Percentiles rank a stretch among this genome's conserved stretches.
Conservation (phyloP, 2,888 invertebrate species). For the Atrina japonica region DNA sequence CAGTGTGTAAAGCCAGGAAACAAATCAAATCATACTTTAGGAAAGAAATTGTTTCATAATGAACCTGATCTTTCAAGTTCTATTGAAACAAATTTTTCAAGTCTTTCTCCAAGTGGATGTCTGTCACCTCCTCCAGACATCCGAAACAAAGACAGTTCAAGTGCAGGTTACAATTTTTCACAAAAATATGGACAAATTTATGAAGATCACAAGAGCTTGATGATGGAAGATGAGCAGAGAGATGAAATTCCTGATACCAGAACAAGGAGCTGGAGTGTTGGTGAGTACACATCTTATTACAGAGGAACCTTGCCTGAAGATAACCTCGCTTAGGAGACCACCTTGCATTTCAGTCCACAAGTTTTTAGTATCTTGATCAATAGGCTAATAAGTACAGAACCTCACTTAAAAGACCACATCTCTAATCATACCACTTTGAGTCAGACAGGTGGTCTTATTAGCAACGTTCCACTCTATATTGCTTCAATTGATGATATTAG, state of each 20-base stretch:
- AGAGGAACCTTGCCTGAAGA: no score
- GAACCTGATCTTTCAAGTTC: slow-evolving; percentile 72
- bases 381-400: no score
- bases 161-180: slow-evolving; percentile 64
- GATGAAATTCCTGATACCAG: slow-evolving; percentile 35
- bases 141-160: not conserved
- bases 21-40: not conserved
- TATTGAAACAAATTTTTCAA: slow-evolving; percentile 74
- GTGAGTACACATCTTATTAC: slow-evolving; percentile 45
- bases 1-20: not conserved
- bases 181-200: slow-evolving; percentile 66
- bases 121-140: not conserved
- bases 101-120: slow-evolving; percentile 26
- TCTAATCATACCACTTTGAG: no score
- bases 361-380: no score
- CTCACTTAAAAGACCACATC: no score
- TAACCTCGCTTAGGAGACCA: no score
- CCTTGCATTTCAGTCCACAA: no score
- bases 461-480: no score
- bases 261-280: slow-evolving; percentile 70
- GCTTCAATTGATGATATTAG: no score
- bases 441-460: no score
- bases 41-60: slow-evolving; percentile 44
- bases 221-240: slow-evolving; percentile 46
- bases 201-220: slow-evolving; percentile 63